Evolutionary conservation across 2,888 invertebrate species (phyloP).

Genomic region (Trissolcus brochymenae): DNA sequence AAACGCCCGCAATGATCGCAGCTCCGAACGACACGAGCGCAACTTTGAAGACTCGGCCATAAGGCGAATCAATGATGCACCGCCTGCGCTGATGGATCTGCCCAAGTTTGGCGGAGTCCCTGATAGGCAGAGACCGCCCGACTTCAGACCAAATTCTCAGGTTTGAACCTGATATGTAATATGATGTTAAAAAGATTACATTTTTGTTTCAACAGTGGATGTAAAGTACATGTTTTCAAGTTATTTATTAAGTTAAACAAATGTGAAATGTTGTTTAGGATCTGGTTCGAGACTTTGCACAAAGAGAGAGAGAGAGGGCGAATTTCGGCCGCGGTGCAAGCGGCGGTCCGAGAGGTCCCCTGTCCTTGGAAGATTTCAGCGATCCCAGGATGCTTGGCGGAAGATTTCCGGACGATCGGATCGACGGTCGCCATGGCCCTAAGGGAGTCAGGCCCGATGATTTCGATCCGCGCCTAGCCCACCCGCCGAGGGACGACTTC

Average conservation of each 20-base stretch:
- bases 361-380: conserved; percentile 67
- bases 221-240: no score
- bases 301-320: conserved; percentile 66
- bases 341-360: conserved; percentile 45
- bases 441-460: conserved; percentile 69
- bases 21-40: conserved; percentile 64
- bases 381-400: conserved; percentile 67
- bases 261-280: conserved; percentile 30
- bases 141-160: conserved; percentile 62
- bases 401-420: conserved; percentile 68
- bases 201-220: no score
- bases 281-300: conserved; percentile 50
- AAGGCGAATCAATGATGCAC: conserved; percentile 67
- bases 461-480: conserved; percentile 63
- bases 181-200: no score
- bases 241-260: no score
- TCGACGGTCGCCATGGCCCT: conserved; percentile 68
- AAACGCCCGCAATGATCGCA: conserved; percentile 69
- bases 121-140: conserved; percentile 68
- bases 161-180: no score
- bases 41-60: conserved; percentile 61
- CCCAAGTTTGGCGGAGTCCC: conserved; percentile 68
- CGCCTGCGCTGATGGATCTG: conserved; percentile 73
- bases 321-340: conserved; percentile 61
- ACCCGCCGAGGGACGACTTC: conserved; percentile 66